Evolutionary conservation across 2,888 invertebrate genomes (phyloP), one percentile per base, ranked within the genome.

Genomic region (Lacanobia wlatinum): DNA sequence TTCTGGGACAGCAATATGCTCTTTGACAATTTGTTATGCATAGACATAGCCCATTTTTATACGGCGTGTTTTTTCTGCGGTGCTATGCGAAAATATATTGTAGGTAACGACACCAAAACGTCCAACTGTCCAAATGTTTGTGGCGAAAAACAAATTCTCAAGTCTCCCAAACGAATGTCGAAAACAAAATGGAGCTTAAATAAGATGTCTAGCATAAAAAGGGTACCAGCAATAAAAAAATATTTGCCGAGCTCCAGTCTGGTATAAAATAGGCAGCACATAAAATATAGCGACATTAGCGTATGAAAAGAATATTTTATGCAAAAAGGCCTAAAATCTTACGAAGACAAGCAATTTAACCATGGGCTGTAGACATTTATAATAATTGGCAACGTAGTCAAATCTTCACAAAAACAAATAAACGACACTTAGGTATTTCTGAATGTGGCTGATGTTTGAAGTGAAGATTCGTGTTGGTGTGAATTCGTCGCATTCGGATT

Each of bases 191-290:
- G 58, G 12, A 62, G 18, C 55, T 43, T 65, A 53, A 73, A 65
- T 73, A 73, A 59, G 59, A 63, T 70, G 28, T 65, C 52, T 74
- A 34, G 40, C 48, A 60, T 53, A 67, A 59, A 77, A 65, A 52
- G n/a, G 62, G 52, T 62, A 60, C 10, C 34, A 68, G 43, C 21
- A 53, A 65, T 60, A 53, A 58, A 53, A 58, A 59, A 66, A 63
- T 76, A 79, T 75, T 68, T 73, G 1, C 58, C 10, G 18, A 60
- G 61, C 10, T 12, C 53, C 21, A 53, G 59, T 28, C 14, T 56
- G 23, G 3, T 62, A 66, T 38, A 59, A 73, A 76, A 56, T 63
- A 71, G 58, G 46, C 21, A 61, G 52, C 40, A 53, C 58, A 55
- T 68, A 67, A 69, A 77, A 66, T 76, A 61, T 58, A 8, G 23